A percentile compares a stretch with the other conserved stretches of the same genome.
phyloP scores from a whole-genome alignment of 2,113 vertebrate species.

The Labeo rohita region DNA sequence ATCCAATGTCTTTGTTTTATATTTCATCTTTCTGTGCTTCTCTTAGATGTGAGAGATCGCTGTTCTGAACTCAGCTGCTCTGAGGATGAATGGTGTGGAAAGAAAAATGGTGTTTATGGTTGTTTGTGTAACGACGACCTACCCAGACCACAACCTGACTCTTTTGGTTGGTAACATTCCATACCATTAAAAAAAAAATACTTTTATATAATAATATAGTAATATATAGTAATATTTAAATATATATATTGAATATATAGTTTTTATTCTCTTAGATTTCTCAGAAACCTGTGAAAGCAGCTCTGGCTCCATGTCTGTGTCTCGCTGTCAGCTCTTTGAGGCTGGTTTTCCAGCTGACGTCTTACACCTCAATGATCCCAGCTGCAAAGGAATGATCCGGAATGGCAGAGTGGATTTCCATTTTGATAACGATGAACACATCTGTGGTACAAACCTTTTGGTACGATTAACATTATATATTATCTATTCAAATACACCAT shows the following conservation, averaged over 20 bases:
- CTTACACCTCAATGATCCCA: conserved; percentile 67
- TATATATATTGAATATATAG: too few species aligned
- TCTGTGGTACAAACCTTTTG: conserved; percentile 68
- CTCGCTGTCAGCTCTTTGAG: conserved; percentile 74
- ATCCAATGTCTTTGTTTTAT: not conserved
- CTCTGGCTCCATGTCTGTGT: conserved; percentile 66
- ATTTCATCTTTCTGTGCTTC: not conserved
- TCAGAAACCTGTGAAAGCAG: conserved; percentile 60
- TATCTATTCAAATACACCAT: not conserved
- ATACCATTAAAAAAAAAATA: too few species aligned
- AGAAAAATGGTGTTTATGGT: conserved; percentile 66
- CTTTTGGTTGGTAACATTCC: conserved; percentile 56
- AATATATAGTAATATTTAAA: too few species aligned
- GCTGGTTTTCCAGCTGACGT: conserved; percentile 61
- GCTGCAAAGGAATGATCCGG: conserved; percentile 61
- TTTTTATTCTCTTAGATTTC: conserved; percentile 59
- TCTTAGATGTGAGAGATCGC: conserved; percentile 61
- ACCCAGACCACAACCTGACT: conserved; percentile 49
- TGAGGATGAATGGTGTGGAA: conserved; percentile 74
- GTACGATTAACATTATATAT: conserved; percentile 49
- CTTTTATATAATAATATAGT: too few species aligned
- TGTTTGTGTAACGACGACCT: conserved; percentile 69
- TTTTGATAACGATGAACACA: conserved; percentile 62
- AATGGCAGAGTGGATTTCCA: conserved; percentile 65
- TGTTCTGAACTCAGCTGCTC: conserved; percentile 67